Conservation (phyloP, 2,888 invertebrate species). For the Chrysolina haemoptera region DNA sequence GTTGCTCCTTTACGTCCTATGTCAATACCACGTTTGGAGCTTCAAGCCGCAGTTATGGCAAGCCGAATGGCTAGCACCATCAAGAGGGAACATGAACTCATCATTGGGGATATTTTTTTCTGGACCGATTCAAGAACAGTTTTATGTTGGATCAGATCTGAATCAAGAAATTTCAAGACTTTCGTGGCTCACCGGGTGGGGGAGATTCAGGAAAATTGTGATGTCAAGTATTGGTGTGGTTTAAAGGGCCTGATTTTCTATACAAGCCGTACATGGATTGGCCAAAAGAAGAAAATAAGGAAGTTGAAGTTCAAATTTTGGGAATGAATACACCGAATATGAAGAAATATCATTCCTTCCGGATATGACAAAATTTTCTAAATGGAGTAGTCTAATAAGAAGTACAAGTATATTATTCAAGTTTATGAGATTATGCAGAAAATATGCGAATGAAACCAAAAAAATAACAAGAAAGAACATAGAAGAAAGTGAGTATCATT, state of each 20-base stretch:
- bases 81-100: not conserved
- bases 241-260: not conserved
- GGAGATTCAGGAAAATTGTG: not conserved
- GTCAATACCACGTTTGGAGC: not conserved
- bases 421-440: not conserved
- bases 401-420: not conserved
- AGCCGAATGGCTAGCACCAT: not conserved
- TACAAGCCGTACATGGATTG: not conserved
- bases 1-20: not conserved
- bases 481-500: not conserved
- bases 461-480: not conserved
- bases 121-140: not conserved
- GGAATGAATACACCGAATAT: not conserved
- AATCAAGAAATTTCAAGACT: not conserved
- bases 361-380: too few species aligned
- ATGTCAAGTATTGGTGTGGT: not conserved
- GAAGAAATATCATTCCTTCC: too few species aligned
- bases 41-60: not conserved
- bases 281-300: not conserved
- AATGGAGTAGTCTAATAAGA: not conserved
- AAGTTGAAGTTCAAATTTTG: not conserved
- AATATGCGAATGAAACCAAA: not conserved
- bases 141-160: not conserved
- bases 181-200: not conserved
- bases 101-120: not conserved